These are phyloP conservation scores for Acipenser ruthenus DNA, from an alignment of 2,797 vertebrate species.

Conservation along the genomic window DNA sequence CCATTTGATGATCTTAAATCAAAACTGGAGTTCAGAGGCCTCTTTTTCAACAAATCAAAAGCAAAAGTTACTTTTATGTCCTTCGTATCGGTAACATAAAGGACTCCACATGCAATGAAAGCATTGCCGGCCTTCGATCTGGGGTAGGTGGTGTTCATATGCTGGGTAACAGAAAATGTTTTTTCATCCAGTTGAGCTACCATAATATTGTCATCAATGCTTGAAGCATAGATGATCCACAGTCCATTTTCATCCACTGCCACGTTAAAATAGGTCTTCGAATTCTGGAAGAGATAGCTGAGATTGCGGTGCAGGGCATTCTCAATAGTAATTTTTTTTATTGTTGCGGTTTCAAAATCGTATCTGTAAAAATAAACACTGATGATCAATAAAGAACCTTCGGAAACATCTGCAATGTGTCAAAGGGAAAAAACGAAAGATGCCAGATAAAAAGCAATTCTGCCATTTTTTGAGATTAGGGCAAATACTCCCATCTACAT, in stretches of 20 bases:
- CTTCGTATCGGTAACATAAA: slow-evolving; percentile 87
- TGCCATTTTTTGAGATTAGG: neutral
- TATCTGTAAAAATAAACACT: slow-evolving; percentile 52
- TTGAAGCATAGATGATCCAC: slow-evolving; percentile 89
- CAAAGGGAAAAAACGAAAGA: too few relatives aligned
- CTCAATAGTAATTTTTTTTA: slow-evolving; percentile 59
- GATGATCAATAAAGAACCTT: neutral
- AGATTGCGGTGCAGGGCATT: slow-evolving; percentile 74
- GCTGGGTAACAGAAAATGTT: slow-evolving; percentile 63
- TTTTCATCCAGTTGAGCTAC: slow-evolving; percentile 78
- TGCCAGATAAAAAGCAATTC: neutral
- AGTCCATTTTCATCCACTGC: slow-evolving; percentile 83
- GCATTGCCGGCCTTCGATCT: slow-evolving; percentile 85
- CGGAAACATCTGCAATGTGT: too few relatives aligned
- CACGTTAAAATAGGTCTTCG: slow-evolving; percentile 92
- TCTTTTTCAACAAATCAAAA: slow-evolving; percentile 77
- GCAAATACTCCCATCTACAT: neutral
- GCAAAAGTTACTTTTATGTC: slow-evolving; percentile 77
- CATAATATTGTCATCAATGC: slow-evolving; percentile 68
- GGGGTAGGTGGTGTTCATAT: slow-evolving; percentile 84
- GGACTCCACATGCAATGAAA: slow-evolving; percentile 78
- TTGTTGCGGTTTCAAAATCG: slow-evolving; percentile 56
- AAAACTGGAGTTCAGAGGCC: slow-evolving; percentile 73
- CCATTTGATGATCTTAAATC: slow-evolving; percentile 65
- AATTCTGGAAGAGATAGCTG: slow-evolving; percentile 83